phyloP scores from a whole-genome alignment of 2,888 invertebrate species.

The Melanophora roralis region DNA sequence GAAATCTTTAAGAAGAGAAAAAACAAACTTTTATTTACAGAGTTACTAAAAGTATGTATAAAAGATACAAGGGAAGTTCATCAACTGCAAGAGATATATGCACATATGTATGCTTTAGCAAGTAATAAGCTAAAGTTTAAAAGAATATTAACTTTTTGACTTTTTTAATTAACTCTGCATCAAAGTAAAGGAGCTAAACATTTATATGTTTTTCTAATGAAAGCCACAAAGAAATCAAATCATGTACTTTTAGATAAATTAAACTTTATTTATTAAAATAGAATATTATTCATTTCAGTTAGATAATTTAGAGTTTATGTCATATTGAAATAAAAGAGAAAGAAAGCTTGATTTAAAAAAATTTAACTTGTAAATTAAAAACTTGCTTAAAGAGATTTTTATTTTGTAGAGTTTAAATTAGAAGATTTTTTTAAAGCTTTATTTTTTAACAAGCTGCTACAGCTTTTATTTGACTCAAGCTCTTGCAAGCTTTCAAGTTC shows the following conservation, averaged over 20 bases:
- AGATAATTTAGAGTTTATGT: neutral
- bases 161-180: conserved; percentile 53
- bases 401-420: no score
- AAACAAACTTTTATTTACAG: neutral
- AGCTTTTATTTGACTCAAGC: neutral
- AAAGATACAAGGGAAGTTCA: neutral
- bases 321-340: no score
- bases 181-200: conserved; percentile 26
- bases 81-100: neutral
- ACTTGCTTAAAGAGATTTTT: no score
- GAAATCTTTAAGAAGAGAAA: neutral
- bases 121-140: conserved; percentile 33
- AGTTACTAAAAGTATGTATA: conserved; percentile 2
- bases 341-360: no score
- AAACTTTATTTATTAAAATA: neutral
- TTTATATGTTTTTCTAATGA: neutral
- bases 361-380: no score
- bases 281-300: neutral
- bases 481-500: neutral
- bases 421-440: neutral
- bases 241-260: neutral
- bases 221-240: conserved; percentile 25
- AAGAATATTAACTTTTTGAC: conserved; percentile 56
- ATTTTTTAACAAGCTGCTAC: neutral
- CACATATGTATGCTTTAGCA: neutral